These are phyloP conservation scores for Sthenelais limicola DNA, from an alignment of 2,888 invertebrate species.

Conservation along the genomic window DNA sequence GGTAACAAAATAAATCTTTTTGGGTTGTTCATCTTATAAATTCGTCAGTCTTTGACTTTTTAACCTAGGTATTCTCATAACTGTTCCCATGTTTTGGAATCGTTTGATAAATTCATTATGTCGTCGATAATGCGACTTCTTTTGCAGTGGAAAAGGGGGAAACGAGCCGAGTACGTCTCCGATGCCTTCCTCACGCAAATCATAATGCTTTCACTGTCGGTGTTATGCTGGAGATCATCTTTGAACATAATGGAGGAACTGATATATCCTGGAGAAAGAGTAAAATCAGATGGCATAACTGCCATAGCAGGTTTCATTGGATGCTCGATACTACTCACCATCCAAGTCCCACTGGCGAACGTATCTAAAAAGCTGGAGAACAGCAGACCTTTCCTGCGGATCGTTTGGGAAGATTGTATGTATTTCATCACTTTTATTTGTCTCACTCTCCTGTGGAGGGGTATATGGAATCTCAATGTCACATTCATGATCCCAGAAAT, in stretches of 20 bases:
- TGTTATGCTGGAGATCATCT: slow-evolving; percentile 8
- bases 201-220: slow-evolving; percentile 6
- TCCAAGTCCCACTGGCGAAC: background rate
- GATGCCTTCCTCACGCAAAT: slow-evolving; percentile 24
- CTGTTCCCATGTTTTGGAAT: too few relatives aligned
- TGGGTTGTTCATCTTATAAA: background rate
- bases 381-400: background rate
- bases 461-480: slow-evolving; percentile 32
- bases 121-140: too few relatives aligned
- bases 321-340: background rate
- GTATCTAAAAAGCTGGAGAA: background rate
- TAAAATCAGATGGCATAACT: background rate
- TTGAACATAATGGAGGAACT: slow-evolving; percentile 7
- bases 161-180: background rate
- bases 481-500: slow-evolving; percentile 10
- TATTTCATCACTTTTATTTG: slow-evolving; percentile 1
- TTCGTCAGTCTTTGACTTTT: background rate
- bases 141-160: slow-evolving; percentile 8
- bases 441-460: slow-evolving; percentile 30
- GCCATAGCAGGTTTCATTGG: background rate
- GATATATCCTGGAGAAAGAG: background rate
- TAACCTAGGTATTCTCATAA: too few relatives aligned
- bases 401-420: slow-evolving; percentile 22
- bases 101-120: too few relatives aligned
- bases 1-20: too few relatives aligned